Evolutionary conservation across 2,888 invertebrate species (phyloP), one percentile per base, ranked within the genome.

Genomic region (Drosophila algonquin): DNA sequence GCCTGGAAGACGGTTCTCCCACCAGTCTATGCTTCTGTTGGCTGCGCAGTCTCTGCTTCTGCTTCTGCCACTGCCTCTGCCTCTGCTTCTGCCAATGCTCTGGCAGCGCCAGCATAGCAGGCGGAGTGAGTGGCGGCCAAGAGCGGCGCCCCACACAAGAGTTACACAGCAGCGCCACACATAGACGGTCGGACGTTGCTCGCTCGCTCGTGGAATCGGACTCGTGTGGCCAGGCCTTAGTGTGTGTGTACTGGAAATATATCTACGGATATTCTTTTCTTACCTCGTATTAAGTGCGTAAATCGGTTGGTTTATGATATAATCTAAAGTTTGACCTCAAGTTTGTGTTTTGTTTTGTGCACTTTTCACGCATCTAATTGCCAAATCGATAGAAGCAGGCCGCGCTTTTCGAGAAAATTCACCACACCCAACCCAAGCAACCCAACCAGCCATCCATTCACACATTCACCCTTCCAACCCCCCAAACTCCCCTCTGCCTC

Each of bases 151-250:
- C 72, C 72, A 62, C 62, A 60, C 63, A 45, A 83, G 81, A 83
- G 83, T 86, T 76, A 81, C 81, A 83, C 63, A 86, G 79, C 79
- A 79, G 68, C 81, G 70, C 79, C 81, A 73, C 87, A 83, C 84
- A 77, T 64, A 44, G 81, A 86, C 83, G 83, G 87, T 86, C 71
- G 72, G 55, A 44, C 52, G 27, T 53, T 64, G 63, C 57, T 80
- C 63, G 59, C 57, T 54, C 32, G 35, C 55, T 65, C 65, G 63
- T 80, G 74, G 79, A 63, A 40, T 40, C 40, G 14, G 14, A 40
- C 40, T 40, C 40, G 40, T 40, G 53, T 53, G 14, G 27, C 35
- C 40, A 14, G 40, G 40, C 40, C 40, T 40, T 40, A 14, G 40
- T 40, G 40, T 40, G 40, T 40, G 14, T n/a, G 40, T 14, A n/a